A percentile compares a stretch with the other conserved stretches of the same genome.
phyloP scores from a whole-genome alignment of 2,113 vertebrate genomes.

The Psittacus erithacus region DNA sequence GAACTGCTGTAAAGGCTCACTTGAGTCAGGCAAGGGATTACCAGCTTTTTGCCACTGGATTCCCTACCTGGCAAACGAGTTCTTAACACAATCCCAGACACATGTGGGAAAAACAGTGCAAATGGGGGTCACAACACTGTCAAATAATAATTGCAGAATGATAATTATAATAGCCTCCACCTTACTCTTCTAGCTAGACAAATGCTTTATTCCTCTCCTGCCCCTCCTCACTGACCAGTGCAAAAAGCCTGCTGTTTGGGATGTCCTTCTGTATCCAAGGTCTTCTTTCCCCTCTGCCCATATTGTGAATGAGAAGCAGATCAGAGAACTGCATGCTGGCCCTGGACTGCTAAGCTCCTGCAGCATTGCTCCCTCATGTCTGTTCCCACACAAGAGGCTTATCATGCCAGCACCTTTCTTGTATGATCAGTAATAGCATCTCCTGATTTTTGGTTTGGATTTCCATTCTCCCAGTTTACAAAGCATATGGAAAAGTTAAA shows the following conservation, averaged over 20 bases:
- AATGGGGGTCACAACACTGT: neutral
- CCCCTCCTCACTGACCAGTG: neutral
- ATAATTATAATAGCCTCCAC: neutral
- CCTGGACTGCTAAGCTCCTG: neutral
- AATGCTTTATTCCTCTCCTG: neutral
- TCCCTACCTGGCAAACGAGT: neutral
- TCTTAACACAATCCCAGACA: neutral
- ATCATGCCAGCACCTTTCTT: neutral
- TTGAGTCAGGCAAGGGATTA: neutral
- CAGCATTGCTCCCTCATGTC: fast-evolving
- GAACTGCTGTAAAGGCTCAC: neutral
- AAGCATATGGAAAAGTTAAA: neutral
- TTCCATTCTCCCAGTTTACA: neutral
- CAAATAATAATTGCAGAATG: neutral
- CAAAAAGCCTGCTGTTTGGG: neutral
- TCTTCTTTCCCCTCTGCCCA: neutral
- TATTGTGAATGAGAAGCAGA: neutral
- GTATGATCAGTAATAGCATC: neutral
- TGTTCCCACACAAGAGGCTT: neutral
- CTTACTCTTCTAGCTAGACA: neutral
- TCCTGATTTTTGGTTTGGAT: neutral
- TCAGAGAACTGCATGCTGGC: neutral
- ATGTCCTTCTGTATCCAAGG: neutral
- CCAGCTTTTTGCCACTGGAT: neutral
- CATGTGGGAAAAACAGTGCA: neutral